phyloP scores from a whole-genome alignment of 2,888 invertebrate species.

The Therioaphis trifolii region DNA sequence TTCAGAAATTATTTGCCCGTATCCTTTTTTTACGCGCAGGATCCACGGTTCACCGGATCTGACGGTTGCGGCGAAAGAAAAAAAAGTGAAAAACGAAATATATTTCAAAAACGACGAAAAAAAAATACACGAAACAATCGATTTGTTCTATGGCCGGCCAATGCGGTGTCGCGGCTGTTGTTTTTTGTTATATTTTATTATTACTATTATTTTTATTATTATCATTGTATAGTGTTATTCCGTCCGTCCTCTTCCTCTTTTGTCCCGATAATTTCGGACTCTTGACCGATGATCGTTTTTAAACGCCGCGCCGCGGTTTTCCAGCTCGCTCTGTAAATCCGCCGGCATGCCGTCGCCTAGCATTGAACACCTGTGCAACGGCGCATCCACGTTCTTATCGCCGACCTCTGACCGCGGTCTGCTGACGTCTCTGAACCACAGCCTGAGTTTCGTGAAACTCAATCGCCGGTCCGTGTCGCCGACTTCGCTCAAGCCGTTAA shows the following conservation, averaged over 20 bases:
- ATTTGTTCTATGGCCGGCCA: constrained; percentile 49
- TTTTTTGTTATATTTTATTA: neutral
- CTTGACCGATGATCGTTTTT: neutral
- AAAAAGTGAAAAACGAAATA: neutral
- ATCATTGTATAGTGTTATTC: neutral
- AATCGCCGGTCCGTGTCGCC: constrained; percentile 69
- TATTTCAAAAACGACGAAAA: neutral
- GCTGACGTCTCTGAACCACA: constrained; percentile 69
- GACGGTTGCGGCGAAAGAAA: neutral
- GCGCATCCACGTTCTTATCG: constrained; percentile 59
- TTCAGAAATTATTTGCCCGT: constrained; percentile 47
- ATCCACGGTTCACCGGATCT: constrained; percentile 39
- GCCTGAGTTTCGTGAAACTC: constrained; percentile 71
- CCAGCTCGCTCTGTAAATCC: constrained; percentile 30
- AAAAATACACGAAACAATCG: constrained; percentile 41
- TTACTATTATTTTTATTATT: neutral
- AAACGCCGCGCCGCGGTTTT: constrained; percentile 34
- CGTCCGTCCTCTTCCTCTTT: neutral
- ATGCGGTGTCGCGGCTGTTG: constrained; percentile 31
- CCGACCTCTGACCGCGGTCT: constrained; percentile 58
- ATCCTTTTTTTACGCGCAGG: constrained; percentile 21
- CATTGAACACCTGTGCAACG: constrained; percentile 61
- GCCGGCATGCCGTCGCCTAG: constrained; percentile 58
- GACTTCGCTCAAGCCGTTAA: constrained; percentile 68
- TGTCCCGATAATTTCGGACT: neutral